phyloP scores from a whole-genome alignment of 2,888 invertebrate species.

The Sipha maydis region DNA sequence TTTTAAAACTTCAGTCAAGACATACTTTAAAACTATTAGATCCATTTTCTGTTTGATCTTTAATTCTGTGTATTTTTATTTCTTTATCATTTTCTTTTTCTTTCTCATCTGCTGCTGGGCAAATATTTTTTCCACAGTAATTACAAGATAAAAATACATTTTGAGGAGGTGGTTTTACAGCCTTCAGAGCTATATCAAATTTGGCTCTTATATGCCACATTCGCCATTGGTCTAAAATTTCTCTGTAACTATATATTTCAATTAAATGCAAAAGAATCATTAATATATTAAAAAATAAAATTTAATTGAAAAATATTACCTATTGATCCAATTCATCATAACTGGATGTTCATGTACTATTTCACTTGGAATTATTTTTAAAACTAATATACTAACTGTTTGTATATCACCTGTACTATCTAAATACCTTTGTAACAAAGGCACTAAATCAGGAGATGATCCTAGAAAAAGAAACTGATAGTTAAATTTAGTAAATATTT shows the following conservation, averaged over 20 bases:
- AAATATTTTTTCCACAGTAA: constrained; percentile 94
- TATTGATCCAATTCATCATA: constrained; percentile 77
- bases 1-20: not conserved
- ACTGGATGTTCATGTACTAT: constrained; percentile 73
- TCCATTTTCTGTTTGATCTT: constrained; percentile 57
- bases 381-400: constrained; percentile 83
- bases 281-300: not conserved
- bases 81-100: constrained; percentile 50
- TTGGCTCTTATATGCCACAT: constrained; percentile 90
- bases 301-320: constrained; percentile 68
- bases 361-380: constrained; percentile 80
- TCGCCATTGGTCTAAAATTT: constrained; percentile 87
- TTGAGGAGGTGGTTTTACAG: constrained; percentile 72
- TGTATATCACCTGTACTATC: constrained; percentile 91
- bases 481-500: too few relatives aligned
- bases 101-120: constrained; percentile 68
- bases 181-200: constrained; percentile 83
- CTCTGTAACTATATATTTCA: constrained; percentile 76
- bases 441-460: constrained; percentile 74
- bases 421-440: constrained; percentile 85
- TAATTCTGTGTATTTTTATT: constrained; percentile 38
- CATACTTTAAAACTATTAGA: constrained; percentile 53
- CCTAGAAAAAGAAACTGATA: constrained; percentile 68
- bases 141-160: constrained; percentile 88
- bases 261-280: too few relatives aligned